Percentiles rank a stretch among this genome's conserved stretches.
Conservation (phyloP, 2,113 vertebrate genomes). For the Sceloporus undulatus region DNA sequence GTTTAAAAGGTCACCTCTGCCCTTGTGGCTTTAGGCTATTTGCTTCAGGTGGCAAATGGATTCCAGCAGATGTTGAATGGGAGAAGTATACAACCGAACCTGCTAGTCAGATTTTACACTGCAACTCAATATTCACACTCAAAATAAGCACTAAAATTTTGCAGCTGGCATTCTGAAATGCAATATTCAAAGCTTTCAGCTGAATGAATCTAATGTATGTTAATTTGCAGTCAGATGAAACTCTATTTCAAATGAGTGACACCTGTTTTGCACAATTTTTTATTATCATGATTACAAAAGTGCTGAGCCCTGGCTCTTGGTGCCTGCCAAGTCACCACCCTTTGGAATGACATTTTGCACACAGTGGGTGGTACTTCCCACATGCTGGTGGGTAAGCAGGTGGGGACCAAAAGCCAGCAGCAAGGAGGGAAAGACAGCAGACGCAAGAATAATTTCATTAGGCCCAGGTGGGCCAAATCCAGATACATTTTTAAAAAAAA, state of each 20-base stretch:
- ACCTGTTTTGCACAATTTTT: constrained; percentile 45
- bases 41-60: neutral
- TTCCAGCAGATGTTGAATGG: neutral
- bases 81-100: neutral
- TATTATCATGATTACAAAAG: constrained; percentile 52
- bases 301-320: constrained; percentile 58
- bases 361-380: neutral
- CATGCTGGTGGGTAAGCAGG: rapidly evolving
- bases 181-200: neutral
- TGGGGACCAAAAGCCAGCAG: neutral
- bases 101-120: neutral
- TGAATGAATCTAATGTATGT: neutral
- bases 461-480: neutral
- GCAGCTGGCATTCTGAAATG: neutral
- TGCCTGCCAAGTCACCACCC: constrained; percentile 11
- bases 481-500: neutral
- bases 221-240: neutral
- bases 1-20: neutral
- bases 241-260: neutral
- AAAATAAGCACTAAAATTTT: neutral
- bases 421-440: neutral
- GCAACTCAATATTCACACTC: neutral
- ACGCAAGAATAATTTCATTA: neutral
- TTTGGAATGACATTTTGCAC: rapidly evolving
- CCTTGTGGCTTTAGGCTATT: neutral